Base-by-base conservation (phyloP, 2,113 vertebrate genomes). In the Anhinga rufa region DNA sequence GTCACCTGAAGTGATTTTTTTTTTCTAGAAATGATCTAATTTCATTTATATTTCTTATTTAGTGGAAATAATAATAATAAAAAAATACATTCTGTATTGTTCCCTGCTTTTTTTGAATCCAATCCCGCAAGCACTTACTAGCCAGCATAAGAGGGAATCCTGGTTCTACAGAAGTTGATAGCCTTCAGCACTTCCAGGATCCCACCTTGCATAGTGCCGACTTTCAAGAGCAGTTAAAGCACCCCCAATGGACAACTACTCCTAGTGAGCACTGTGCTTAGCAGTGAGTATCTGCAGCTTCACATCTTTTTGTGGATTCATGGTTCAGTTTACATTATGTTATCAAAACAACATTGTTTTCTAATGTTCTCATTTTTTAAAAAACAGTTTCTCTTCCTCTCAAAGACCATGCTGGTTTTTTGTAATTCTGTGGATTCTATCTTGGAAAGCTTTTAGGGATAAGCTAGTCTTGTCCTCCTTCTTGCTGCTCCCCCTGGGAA, bases 401-500 rank as follows among this genome's bases (percentile, higher is more conserved):
- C 40, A 66, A 64, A 94, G 81, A 29, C 61, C 77, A 38, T 28
- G 16, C 49, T 79, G 46, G 75, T 85, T 68, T 61, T 51, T 94
- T 93, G 48, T 48, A 84, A 49, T 92, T 92, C 32, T 84, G 74
- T 80, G 57, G 69, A 91, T 44, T 92, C 71, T 85, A 4, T 48
- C 58, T n/a, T 90, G 44, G 49, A 52, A 94, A 86, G 68, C 72
- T 71, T 97, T 85, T 98, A 97, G 76, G 91, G 71, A 74, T 11
- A 61, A 76, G 84, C 97, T 94, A 98, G 95, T 64, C 98, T 97
- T 82, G 98, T 97, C 82, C 97, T 97, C 48, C 98, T 97, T 92
- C 97, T 97, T 93, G 96, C 57, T 89, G 85, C 14, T 82, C 95
- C 96, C 49, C 97, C 97, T 98, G 54, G 19, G 36, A 70, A 94